phyloP scores from a whole-genome alignment of 2,888 invertebrate species.

The Elgonia sp. region DNA sequence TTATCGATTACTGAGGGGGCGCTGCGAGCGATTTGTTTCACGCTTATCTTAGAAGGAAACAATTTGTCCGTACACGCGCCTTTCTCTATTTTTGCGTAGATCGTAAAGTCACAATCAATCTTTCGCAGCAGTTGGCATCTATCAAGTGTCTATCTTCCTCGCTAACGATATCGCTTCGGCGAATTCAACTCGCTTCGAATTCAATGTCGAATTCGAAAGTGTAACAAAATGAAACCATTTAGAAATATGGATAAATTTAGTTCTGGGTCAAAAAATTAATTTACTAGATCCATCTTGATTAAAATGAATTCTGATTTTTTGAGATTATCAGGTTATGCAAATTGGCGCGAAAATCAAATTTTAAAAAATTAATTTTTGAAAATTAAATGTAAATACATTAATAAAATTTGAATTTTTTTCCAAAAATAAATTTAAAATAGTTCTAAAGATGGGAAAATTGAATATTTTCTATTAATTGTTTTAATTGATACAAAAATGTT shows the following conservation, averaged over 20 bases:
- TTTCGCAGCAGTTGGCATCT: conserved; percentile 67
- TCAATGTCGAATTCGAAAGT: conserved; percentile 73
- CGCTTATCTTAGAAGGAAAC: conserved; percentile 62
- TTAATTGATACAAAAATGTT: neutral
- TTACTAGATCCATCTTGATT: neutral
- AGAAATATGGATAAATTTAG: neutral
- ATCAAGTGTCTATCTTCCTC: conserved; percentile 75
- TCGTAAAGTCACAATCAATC: conserved; percentile 71
- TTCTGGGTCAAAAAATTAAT: conserved; percentile 26
- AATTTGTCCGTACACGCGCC: conserved; percentile 65
- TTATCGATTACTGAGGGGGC: neutral
- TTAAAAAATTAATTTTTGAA: no score
- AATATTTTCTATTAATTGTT: neutral
- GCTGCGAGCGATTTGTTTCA: conserved; percentile 48
- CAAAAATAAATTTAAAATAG: no score
- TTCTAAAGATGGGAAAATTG: no score
- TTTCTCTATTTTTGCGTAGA: conserved; percentile 69
- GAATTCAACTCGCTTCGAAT: conserved; percentile 68
- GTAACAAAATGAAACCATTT: conserved; percentile 72
- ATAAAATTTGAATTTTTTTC: no score
- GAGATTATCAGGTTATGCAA: no score
- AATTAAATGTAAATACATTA: no score
- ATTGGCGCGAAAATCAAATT: conserved; percentile 22
- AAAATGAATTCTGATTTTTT: neutral
- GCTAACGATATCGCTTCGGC: conserved; percentile 72